These are phyloP conservation scores for Agriotes lineatus DNA, from an alignment of 2,888 invertebrate species.

Conservation along the genomic window DNA sequence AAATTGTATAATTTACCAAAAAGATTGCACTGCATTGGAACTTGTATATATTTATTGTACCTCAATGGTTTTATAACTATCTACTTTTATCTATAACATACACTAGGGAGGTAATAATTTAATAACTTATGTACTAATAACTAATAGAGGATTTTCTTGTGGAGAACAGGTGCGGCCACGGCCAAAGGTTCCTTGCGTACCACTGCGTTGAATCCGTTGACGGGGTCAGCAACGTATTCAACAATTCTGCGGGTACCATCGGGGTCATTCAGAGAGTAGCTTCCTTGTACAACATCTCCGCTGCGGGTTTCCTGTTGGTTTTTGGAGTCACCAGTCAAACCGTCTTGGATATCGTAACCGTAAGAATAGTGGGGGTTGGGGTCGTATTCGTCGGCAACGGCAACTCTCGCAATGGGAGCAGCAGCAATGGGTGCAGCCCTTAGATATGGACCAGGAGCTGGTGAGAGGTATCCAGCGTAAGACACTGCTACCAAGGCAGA, in stretches of 20 bases:
- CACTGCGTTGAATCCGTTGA: constrained; percentile 75
- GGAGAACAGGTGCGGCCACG: constrained; percentile 14
- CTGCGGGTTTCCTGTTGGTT: constrained; percentile 68
- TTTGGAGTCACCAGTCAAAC: constrained; percentile 69
- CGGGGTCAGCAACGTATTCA: constrained; percentile 72
- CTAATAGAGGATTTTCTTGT: no score
- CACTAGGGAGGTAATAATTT: no score
- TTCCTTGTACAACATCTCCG: constrained; percentile 70
- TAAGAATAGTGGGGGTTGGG: constrained; percentile 71
- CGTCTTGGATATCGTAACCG: constrained; percentile 71
- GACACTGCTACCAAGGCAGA: constrained; percentile 25
- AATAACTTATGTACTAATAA: no score
- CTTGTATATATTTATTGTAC: no score
- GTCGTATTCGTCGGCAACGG: constrained; percentile 64
- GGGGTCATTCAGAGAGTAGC: constrained; percentile 69
- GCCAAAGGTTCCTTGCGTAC: constrained; percentile 73
- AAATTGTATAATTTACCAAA: no score
- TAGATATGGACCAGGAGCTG: constrained; percentile 40
- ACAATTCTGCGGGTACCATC: constrained; percentile 69
- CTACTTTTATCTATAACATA: no score
- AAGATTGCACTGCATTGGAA: no score
- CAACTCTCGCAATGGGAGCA: constrained; percentile 56
- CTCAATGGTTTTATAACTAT: no score
- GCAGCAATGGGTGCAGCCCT: constrained; percentile 47
- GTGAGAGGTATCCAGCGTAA: constrained; percentile 42